Evolutionary conservation across 2,797 vertebrate species (phyloP).

Genomic region (Sebastes goodei): DNA sequence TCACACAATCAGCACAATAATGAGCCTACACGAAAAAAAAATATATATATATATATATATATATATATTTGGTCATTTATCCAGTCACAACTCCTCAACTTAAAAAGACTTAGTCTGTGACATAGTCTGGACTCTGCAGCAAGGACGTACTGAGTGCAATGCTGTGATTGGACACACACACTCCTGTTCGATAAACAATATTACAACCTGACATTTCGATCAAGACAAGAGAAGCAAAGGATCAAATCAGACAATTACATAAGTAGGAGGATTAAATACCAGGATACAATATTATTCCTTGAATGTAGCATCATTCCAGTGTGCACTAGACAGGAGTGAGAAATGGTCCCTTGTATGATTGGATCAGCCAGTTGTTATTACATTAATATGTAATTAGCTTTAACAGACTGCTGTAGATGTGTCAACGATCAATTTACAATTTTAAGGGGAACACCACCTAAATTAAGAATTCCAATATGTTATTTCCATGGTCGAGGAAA

Average conservation of each 20-base stretch:
- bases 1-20: no score
- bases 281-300: not conserved
- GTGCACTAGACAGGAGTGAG: not conserved
- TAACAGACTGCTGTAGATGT: conserved; percentile 1
- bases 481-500: no score
- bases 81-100: no score
- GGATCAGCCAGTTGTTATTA: not conserved
- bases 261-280: not conserved
- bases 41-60: no score
- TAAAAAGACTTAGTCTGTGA: no score
- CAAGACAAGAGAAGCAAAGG: not conserved
- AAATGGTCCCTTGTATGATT: not conserved
- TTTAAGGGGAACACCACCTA: no score
- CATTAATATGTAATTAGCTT: conserved; percentile 11
- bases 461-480: no score
- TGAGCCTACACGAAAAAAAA: no score
- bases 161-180: not conserved
- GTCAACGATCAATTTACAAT: not conserved
- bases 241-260: not conserved
- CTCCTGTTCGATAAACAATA: not conserved
- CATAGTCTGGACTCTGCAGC: no score
- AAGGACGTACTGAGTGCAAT: no score
- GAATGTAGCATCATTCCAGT: conserved; percentile 22
- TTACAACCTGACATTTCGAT: not conserved
- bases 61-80: no score